Evolutionary conservation across 2,113 vertebrate genomes (phyloP).

Genomic region (Sus scrofa): T2T-Sscrofa CM000826.6:108306501-108307000

Average conservation of each 20-base stretch:
- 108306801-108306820: conserved; percentile 60
- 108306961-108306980: not conserved
- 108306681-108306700: conserved; percentile 48
- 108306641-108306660: not conserved
- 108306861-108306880: conserved; percentile 46
- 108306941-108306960: conserved; percentile 63
- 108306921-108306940: conserved; percentile 60
- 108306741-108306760: conserved; percentile 65
- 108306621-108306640: conserved; percentile 21
- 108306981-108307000: conserved; percentile 44
- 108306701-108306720: not conserved
- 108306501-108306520: not conserved
- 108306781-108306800: conserved; percentile 64
- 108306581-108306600: not conserved
- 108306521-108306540: not conserved
- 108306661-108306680: conserved; percentile 45
- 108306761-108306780: conserved; percentile 50
- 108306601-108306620: not conserved
- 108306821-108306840: conserved; percentile 60
- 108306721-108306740: conserved; percentile 28
- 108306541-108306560: not conserved
- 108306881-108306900: conserved; percentile 49
- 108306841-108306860: conserved; percentile 51
- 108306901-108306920: conserved; percentile 68
- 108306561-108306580: not conserved